Base-by-base conservation (phyloP, 2,888 invertebrate species). In the Theretra japonica region DNA sequence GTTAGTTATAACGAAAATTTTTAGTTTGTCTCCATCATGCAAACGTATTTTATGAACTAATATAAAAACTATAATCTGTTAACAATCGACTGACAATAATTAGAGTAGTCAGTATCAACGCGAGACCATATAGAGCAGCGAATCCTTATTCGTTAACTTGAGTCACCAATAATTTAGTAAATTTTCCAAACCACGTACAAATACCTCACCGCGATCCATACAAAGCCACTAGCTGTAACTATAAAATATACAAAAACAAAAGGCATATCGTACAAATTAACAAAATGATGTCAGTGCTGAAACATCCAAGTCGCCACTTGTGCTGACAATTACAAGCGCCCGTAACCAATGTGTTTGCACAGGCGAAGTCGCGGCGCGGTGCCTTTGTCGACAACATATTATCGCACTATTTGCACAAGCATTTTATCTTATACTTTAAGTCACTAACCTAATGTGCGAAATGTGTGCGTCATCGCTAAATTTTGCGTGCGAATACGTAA, bases 271-370 rank as follows among this genome's bases (percentile, higher is more conserved):
- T 17, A 41, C 41, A 73, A 73, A 75, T 74, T 74, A 74, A 73
- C 70, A 68, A 59, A 68, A 73, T 91, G 92, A 92, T 90, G 90
- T 92, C 91, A 91, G 83, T 76, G 72, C 70, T 75, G 76, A 84
- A 82, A 84, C 80, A 87, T 85, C 83, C 79, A 68, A 25, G 75
- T 77, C 77, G 76, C 79, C 91, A 91, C 85, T 90, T 91, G 91
- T 87, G 84, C 80, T 85, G 90, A 91, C 85, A 90, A 70, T 65
- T 65, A 65, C 65, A 65, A 41, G 23, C 65, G 41, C 65, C 53
- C 65, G 65, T 65, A 48, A 65, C 65, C 41, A 65, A 65, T 65
- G 41, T 65, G 65, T 65, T 65, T 65, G 65, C 23, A 48, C 65
- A 65, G 65, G 7, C 72, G 73, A 62, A 72, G 60, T 21, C 25